Evolutionary conservation across 2,797 vertebrate species (phyloP).

Genomic region (Gymnocypris eckloni): DNA sequence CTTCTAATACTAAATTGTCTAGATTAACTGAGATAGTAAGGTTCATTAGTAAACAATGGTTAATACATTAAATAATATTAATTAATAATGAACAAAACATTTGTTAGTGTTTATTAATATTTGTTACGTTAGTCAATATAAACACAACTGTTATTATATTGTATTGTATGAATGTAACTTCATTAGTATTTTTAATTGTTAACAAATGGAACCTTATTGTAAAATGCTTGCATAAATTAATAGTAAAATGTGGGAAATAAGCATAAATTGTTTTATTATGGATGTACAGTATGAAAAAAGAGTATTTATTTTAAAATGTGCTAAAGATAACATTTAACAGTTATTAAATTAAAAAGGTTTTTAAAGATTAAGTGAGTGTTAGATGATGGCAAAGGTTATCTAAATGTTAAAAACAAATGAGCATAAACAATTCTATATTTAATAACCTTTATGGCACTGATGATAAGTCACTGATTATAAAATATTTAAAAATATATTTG

Average conservation of each 20-base stretch:
- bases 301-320: neutral
- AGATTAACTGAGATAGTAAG: neutral
- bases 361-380: neutral
- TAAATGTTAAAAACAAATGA: neutral
- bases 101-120: too few species aligned
- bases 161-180: too few species aligned
- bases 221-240: too few species aligned
- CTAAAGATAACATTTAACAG: neutral
- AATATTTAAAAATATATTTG: neutral
- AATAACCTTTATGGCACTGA: neutral
- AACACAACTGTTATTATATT: too few species aligned
- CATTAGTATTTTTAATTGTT: too few species aligned
- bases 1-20: neutral
- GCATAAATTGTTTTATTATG: neutral
- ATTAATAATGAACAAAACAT: too few species aligned
- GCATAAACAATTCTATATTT: neutral
- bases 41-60: too few species aligned
- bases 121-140: too few species aligned
- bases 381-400: neutral
- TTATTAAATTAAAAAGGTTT: neutral
- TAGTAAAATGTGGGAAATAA: neutral
- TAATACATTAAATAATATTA: too few species aligned
- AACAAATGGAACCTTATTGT: too few species aligned
- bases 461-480: neutral
- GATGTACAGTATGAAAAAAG: neutral